Conservation (phyloP, 2,888 invertebrate species). For the Cryptocheilus praepositus region DNA sequence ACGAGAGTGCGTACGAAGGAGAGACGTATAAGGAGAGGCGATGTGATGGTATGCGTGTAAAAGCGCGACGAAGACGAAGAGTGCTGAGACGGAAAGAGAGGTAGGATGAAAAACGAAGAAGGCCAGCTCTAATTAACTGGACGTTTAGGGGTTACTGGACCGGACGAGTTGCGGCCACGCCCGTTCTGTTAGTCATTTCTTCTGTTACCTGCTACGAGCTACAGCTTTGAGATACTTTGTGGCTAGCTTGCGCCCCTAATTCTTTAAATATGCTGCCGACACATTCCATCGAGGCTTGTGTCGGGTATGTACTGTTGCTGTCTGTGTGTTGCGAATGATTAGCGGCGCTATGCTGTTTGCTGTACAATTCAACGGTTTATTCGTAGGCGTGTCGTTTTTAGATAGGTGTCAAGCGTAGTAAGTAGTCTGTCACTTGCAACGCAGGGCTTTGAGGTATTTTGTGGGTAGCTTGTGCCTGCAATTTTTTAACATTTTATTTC, state of each 20-base stretch:
- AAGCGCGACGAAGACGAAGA: slow-evolving; percentile 13
- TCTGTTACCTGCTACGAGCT: slow-evolving; percentile 46
- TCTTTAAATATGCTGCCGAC: slow-evolving; percentile 1
- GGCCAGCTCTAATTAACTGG: slow-evolving; percentile 67
- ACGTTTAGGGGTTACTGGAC: slow-evolving; percentile 68
- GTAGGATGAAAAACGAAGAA: slow-evolving; percentile 42
- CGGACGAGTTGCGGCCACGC: slow-evolving; percentile 63
- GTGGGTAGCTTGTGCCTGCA: no score
- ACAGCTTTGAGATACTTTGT: slow-evolving; percentile 51
- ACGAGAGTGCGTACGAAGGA: slow-evolving; percentile 14
- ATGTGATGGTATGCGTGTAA: slow-evolving; percentile 33
- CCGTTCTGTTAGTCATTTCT: slow-evolving; percentile 54
- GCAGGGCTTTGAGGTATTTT: no score
- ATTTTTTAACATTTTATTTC: no score
- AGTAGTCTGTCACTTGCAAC: no score
- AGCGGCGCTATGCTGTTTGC: no score
- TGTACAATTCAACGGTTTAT: no score
- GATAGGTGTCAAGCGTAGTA: no score
- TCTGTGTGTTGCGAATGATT: no score
- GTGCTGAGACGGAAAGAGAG: slow-evolving; percentile 32
- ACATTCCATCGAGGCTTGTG: no score
- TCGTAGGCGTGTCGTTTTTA: no score
- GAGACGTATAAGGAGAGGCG: slow-evolving; percentile 26
- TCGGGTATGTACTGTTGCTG: no score
- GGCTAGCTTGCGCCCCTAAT: slow-evolving; percentile 26